These are phyloP conservation scores for Aegithalos caudatus DNA, from an alignment of 2,113 vertebrate species.

Conservation along the genomic window DNA sequence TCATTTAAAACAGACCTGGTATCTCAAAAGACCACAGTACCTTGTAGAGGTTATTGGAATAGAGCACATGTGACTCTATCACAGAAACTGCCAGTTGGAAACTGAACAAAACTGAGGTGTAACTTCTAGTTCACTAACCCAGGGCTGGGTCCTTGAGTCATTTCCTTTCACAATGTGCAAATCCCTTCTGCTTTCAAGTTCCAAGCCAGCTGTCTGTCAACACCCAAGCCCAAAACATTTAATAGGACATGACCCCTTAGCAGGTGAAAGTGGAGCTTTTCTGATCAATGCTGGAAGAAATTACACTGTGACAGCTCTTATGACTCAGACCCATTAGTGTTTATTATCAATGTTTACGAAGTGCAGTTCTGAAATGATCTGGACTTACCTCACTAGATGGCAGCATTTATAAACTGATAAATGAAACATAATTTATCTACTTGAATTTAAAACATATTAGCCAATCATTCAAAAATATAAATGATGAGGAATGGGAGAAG, in stretches of 20 bases:
- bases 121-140: constrained; percentile 11
- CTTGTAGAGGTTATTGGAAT: background rate
- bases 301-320: background rate
- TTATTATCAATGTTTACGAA: constrained; percentile 17
- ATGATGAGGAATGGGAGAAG: background rate
- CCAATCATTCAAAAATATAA: background rate
- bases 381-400: constrained; percentile 59
- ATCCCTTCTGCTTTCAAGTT: constrained; percentile 38
- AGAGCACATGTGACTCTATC: background rate
- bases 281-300: background rate
- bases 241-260: background rate
- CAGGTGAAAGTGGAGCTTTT: constrained; percentile 26
- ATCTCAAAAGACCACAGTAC: background rate
- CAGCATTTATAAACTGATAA: constrained; percentile 58
- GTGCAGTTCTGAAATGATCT: background rate
- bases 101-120: constrained; percentile 30
- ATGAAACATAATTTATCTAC: background rate
- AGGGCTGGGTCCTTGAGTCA: constrained; percentile 28
- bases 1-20: background rate
- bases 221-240: background rate
- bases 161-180: constrained; percentile 50
- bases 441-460: background rate
- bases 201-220: constrained; percentile 45
- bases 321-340: background rate
- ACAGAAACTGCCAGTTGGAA: constrained; percentile 30